Evolutionary conservation across 2,113 vertebrate species (phyloP).

Genomic region (Crotalus horridus): DNA sequence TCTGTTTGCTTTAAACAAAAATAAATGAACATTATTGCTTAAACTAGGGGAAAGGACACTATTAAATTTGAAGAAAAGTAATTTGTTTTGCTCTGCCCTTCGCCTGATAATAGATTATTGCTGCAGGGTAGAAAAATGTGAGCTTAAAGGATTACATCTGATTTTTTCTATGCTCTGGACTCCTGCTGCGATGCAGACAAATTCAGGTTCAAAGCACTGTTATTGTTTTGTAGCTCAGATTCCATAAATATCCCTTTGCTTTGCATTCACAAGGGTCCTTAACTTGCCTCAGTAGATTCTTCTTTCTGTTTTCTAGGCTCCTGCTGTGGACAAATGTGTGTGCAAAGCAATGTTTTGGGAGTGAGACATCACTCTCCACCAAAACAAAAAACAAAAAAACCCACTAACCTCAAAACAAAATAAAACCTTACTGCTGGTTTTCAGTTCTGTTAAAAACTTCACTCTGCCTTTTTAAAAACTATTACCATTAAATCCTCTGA

Average conservation of each 20-base stretch:
- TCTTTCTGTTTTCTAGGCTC: background rate
- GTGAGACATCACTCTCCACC: background rate
- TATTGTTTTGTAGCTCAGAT: background rate
- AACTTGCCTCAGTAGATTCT: background rate
- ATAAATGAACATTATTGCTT: background rate
- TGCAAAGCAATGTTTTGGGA: background rate
- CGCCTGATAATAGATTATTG: background rate
- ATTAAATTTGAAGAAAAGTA: background rate
- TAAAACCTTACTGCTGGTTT: background rate
- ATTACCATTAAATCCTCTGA: background rate
- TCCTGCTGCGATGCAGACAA: background rate
- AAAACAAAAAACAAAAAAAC: background rate
- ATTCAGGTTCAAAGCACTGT: background rate
- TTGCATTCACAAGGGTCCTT: background rate
- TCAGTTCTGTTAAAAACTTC: background rate
- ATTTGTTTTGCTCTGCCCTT: background rate
- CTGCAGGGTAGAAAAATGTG: background rate
- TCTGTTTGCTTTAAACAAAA: background rate
- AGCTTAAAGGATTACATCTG: background rate
- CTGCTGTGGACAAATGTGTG: background rate
- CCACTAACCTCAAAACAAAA: background rate
- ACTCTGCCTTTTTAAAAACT: background rate
- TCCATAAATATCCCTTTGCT: background rate
- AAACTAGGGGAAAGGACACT: background rate
- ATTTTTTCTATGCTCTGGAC: background rate